A percentile compares a stretch with the other conserved stretches of the same genome.
phyloP scores from a whole-genome alignment of 2,888 invertebrate species.

The Willowsia nigromaculata region DNA sequence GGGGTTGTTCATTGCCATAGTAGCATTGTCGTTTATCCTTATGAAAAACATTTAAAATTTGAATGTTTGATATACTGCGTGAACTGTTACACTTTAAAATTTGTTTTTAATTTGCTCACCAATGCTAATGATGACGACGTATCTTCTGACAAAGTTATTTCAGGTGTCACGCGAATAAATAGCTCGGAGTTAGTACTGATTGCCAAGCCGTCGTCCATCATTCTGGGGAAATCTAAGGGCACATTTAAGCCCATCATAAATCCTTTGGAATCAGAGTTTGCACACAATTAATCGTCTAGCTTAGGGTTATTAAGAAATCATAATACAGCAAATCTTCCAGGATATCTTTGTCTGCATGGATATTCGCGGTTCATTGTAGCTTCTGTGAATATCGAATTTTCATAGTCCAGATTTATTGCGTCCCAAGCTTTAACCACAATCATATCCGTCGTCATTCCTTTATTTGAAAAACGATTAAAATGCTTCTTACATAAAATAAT shows the following conservation, averaged over 20 bases:
- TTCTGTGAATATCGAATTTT: background rate
- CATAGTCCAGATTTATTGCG: background rate
- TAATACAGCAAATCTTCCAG: background rate
- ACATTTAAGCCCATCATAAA: background rate
- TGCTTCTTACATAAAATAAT: background rate
- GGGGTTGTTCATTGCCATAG: constrained; percentile 68
- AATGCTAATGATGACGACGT: background rate
- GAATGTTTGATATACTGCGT: background rate
- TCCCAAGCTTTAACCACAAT: background rate
- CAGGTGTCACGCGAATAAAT: constrained; percentile 59
- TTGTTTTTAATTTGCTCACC: background rate
- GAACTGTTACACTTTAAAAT: background rate
- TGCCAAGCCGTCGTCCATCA: constrained; percentile 69
- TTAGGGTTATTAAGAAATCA: constrained; percentile 73
- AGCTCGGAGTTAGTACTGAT: constrained; percentile 47
- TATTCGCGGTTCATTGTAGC: background rate
- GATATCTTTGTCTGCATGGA: background rate
- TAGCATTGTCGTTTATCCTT: constrained; percentile 73
- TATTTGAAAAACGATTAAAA: background rate
- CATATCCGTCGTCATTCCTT: background rate
- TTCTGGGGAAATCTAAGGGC: constrained; percentile 53
- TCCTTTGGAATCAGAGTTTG: constrained; percentile 67
- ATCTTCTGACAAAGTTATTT: constrained; percentile 68
- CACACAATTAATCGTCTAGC: constrained; percentile 76
- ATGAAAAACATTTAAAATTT: background rate